Evolutionary conservation across 2,888 invertebrate genomes (phyloP), one percentile per base, ranked within the genome.

Genomic region (Macrophya annulata): DNA sequence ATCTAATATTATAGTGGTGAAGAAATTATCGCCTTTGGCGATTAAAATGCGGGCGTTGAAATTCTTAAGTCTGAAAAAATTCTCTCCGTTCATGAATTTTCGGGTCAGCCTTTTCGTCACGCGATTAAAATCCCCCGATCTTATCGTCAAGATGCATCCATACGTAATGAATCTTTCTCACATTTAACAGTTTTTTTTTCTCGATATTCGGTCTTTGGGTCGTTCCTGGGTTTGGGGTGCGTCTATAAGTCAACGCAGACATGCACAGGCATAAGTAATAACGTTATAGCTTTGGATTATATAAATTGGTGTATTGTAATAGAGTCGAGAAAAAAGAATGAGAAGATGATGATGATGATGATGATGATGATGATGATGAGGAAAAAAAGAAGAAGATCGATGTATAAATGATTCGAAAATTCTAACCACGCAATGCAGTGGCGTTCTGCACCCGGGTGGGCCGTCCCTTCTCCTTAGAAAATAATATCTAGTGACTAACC

Each of bases 401-500:
- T 25, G 65, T 65, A 40, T 43, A 45, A 45, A 5, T 48, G 74
- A 74, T 74, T 43, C n/a, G 25, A 12, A 55, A 74, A 74, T 21
- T 74, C 74, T 25, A 4, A 12, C 12, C 74, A 43, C 45, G 74
- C 6, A 45, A 55, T 55, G 12, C 62, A 12, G 37, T 68, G 37
- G 68, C 68, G 43, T 74, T 74, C 25, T 21, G 43, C 55, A 81
- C 62, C 59, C 81, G 81, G 81, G 81, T 81, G 81, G 81, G 15
- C 81, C 37, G 25, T 68, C 68, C 55, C 17, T 55, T 77, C 43
- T 37, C 31, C 51, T 51, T 17, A 43, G 55, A 55, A 55, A 62
- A 68, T 48, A 45, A 83, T 83, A 45, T 65, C 83, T 68, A 83
- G 83, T 83, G 83, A 83, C 83, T 68, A 68, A 83, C 83, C 25